Evolutionary conservation across 2,113 vertebrate species (phyloP).

Genomic region (Zapornia atra): DNA sequence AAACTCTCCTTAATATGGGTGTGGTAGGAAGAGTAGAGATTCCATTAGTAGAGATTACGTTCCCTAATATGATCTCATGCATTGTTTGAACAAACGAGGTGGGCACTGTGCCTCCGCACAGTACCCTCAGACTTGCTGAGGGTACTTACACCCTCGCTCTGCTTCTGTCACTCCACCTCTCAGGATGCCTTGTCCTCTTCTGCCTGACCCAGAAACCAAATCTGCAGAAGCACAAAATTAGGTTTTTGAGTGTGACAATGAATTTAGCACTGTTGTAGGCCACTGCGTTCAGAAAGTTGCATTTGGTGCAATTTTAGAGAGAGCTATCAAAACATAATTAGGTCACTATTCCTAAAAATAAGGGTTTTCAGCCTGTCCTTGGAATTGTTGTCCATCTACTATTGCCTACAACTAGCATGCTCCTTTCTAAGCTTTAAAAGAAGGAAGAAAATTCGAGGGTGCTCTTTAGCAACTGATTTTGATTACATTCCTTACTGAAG

Average conservation of each 20-base stretch:
- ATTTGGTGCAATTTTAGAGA: not conserved
- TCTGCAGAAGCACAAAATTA: not conserved
- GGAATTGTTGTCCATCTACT: not conserved
- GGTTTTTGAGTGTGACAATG: not conserved
- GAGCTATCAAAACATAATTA: not conserved
- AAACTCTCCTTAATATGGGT: not conserved
- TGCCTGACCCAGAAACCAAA: not conserved
- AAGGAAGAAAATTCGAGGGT: not conserved
- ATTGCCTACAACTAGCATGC: not conserved
- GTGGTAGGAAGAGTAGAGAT: not conserved
- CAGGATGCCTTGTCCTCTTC: not conserved
- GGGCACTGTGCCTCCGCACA: not conserved
- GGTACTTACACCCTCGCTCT: not conserved
- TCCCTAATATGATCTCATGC: not conserved
- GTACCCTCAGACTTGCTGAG: not conserved
- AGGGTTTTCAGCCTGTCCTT: not conserved
- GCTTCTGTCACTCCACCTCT: accelerated
- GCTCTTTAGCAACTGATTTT: not conserved
- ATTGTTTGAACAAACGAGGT: not conserved
- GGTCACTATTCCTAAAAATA: not conserved
- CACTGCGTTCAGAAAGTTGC: not conserved
- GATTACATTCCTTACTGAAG: not conserved
- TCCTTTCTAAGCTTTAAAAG: not conserved
- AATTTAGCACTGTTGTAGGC: not conserved
- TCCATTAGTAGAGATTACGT: not conserved